Conservation (phyloP, 1,140 invertebrate genomes). For the Aphelinus certus region DNA sequence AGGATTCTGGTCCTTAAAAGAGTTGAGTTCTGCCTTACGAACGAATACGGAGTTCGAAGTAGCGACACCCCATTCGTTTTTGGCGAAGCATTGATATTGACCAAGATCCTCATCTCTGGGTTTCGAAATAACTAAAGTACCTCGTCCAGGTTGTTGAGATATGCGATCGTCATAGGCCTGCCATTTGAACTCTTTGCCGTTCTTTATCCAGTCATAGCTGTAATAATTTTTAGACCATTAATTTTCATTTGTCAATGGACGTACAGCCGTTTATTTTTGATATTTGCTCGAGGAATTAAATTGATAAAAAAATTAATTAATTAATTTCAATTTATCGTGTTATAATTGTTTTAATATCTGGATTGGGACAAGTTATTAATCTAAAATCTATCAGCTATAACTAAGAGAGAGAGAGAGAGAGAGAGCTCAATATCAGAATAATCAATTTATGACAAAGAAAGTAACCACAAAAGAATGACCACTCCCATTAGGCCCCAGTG, state of each 20-base stretch:
- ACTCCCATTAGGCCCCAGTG: slow-evolving; percentile 38
- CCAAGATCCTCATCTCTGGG: slow-evolving; percentile 93
- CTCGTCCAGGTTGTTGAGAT: slow-evolving; percentile 88
- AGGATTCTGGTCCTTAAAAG: slow-evolving; percentile 83
- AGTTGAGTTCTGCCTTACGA: slow-evolving; percentile 92
- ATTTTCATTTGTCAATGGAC: no score
- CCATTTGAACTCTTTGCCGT: slow-evolving; percentile 91
- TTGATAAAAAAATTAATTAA: background rate
- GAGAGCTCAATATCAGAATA: slow-evolving; percentile 3
- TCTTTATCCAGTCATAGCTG: slow-evolving; percentile 96
- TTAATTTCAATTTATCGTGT: background rate
- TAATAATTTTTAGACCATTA: background rate
- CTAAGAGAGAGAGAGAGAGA: no score
- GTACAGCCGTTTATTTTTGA: no score
- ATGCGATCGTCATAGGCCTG: slow-evolving; percentile 93
- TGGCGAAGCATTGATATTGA: slow-evolving; percentile 97
- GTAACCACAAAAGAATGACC: slow-evolving; percentile 40
- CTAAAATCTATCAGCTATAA: no score
- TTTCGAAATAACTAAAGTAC: slow-evolving; percentile 88
- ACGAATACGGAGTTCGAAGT: slow-evolving; percentile 95
- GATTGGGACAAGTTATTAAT: no score
- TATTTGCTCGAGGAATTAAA: no score
- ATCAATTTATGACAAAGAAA: slow-evolving; percentile 22
- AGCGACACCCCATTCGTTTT: slow-evolving; percentile 93
- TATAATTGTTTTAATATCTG: no score